Evolutionary conservation across 2,888 invertebrate species (phyloP).

Genomic region (Phoenoteleia sp.): DNA sequence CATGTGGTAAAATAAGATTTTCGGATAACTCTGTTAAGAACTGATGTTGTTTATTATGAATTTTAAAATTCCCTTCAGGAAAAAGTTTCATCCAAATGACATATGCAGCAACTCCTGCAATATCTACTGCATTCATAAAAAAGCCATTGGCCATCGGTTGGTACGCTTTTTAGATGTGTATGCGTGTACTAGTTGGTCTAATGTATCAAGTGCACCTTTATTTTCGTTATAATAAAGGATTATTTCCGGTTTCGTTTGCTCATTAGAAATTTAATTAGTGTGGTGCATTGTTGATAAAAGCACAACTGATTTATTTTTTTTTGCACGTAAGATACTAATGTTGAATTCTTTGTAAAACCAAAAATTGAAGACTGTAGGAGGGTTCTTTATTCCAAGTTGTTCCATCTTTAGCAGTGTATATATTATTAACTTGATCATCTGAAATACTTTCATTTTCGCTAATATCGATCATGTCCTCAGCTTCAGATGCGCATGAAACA

Average conservation of each 20-base stretch:
- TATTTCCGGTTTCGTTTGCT: no score
- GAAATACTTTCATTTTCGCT: background rate
- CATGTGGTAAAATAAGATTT: conserved; percentile 11
- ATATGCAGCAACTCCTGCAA: conserved; percentile 36
- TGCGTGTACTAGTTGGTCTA: no score
- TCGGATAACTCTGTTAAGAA: conserved; percentile 29
- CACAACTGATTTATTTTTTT: no score
- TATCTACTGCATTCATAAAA: conserved; percentile 34
- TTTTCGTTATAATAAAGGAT: no score
- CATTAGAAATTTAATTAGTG: no score
- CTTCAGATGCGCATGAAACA: background rate
- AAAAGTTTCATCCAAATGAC: conserved; percentile 22
- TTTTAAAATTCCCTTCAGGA: conserved; percentile 29
- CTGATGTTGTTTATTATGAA: conserved; percentile 27
- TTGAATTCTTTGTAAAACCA: no score
- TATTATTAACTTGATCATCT: background rate
- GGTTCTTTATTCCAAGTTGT: background rate
- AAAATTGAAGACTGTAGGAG: no score
- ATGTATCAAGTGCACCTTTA: no score
- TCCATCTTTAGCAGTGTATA: background rate
- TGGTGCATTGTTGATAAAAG: no score
- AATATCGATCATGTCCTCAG: background rate
- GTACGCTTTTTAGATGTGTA: no score
- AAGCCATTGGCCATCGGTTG: conserved; percentile 16
- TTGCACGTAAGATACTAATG: no score